Evolutionary conservation across 1,140 invertebrate species (phyloP).

Genomic region (Drosophila asahinai): DNA sequence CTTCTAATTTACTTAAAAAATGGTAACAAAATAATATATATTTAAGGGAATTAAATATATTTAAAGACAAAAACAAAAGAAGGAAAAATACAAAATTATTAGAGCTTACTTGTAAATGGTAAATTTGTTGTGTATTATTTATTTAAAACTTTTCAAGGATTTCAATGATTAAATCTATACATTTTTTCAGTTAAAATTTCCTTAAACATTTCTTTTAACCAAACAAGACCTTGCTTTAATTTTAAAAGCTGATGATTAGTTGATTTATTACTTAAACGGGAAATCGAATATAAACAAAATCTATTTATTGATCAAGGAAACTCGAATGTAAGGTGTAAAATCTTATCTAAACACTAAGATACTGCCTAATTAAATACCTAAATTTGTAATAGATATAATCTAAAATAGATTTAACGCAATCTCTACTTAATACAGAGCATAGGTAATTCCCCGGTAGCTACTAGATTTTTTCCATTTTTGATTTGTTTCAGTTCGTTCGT

Average conservation of each 20-base stretch:
- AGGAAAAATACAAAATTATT: too few relatives aligned
- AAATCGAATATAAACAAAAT: neutral
- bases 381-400: neutral
- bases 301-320: neutral
- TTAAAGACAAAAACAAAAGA: too few relatives aligned
- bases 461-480: neutral
- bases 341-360: neutral
- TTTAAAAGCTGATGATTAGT: neutral
- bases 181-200: neutral
- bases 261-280: neutral
- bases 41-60: too few relatives aligned
- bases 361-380: too few relatives aligned
- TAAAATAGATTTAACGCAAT: neutral
- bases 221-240: neutral
- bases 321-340: neutral
- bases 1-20: neutral
- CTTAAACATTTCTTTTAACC: neutral
- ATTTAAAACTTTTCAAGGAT: neutral
- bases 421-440: neutral
- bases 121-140: neutral
- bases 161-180: neutral
- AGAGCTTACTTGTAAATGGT: neutral
- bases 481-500: conserved; percentile 20
- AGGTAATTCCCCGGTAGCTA: neutral
- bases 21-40: too few relatives aligned